Evolutionary conservation across 2,888 invertebrate species (phyloP).

Genomic region (Anorthoa munda): DNA sequence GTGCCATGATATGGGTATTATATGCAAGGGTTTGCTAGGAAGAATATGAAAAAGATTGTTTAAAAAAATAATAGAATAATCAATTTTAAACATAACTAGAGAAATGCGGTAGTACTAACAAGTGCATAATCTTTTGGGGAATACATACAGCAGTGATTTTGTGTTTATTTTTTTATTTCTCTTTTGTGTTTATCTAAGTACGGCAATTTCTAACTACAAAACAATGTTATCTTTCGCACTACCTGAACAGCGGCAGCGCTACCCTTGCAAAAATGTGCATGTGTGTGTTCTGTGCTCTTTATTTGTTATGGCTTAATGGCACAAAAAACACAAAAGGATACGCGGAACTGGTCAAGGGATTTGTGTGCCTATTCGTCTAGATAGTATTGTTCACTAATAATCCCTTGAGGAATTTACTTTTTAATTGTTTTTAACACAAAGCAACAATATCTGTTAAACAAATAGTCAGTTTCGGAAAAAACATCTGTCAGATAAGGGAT

Average conservation of each 20-base stretch:
- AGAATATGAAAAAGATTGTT: too few species aligned
- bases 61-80: too few species aligned
- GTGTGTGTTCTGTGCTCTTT: constrained; percentile 31
- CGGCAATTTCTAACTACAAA: constrained; percentile 18
- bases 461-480: constrained; percentile 8
- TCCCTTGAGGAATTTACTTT: background rate
- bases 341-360: constrained; percentile 7
- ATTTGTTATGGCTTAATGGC: constrained; percentile 11
- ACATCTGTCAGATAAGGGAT: background rate
- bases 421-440: too few species aligned
- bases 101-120: too few species aligned
- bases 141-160: too few species aligned
- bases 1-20: too few species aligned
- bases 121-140: too few species aligned
- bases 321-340: constrained; percentile 31
- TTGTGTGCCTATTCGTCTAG: background rate
- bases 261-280: constrained; percentile 31
- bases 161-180: too few species aligned
- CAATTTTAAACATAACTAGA: background rate
- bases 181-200: too few species aligned
- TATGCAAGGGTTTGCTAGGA: too few species aligned
- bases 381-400: background rate
- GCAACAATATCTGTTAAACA: constrained; percentile 1
- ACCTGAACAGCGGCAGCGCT: constrained; percentile 15
- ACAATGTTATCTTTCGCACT: constrained; percentile 15